A percentile compares a stretch with the other conserved stretches of the same genome.
Conservation (phyloP, 2,113 vertebrate genomes). For the Pseudorasbora parva region DNA sequence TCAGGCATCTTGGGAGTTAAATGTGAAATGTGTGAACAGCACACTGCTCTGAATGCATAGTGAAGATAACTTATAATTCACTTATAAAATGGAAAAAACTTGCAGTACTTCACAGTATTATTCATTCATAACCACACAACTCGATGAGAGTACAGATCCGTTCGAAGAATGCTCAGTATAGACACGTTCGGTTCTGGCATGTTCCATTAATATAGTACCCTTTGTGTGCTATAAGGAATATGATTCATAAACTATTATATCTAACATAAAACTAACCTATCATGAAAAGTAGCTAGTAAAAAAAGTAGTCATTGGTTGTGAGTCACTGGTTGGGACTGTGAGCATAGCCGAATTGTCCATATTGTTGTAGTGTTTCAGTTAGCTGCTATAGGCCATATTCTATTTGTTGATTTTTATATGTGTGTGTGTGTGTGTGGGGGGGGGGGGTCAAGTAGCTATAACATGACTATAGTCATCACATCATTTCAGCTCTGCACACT, state of each 20-base stretch:
- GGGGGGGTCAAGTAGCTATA: no score
- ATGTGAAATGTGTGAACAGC: constrained; percentile 23
- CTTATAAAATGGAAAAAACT: constrained; percentile 13
- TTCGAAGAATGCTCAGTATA: constrained; percentile 43
- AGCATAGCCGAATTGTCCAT: no score
- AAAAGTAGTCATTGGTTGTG: no score
- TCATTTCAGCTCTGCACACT: no score
- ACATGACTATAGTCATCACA: no score
- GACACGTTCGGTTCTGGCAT: constrained; percentile 13
- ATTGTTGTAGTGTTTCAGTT: no score
- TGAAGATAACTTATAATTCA: constrained; percentile 13
- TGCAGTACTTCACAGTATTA: neutral
- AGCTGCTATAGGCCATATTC: no score
- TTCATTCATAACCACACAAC: constrained; percentile 39
- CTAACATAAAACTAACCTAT: neutral
- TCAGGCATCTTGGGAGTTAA: constrained; percentile 47
- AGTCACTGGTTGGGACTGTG: no score
- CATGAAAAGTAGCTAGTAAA: neutral
- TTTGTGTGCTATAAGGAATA: neutral
- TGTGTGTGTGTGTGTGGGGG: no score
- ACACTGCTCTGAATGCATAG: constrained; percentile 32
- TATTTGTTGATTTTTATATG: no score
- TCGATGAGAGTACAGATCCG: constrained; percentile 9
- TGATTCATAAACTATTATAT: neutral
- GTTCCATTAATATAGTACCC: neutral